A percentile compares a stretch with the other conserved stretches of the same genome.
These are phyloP conservation scores for Melieria omissa DNA, from an alignment of 2,888 invertebrate species.

Conservation along the genomic window DNA sequence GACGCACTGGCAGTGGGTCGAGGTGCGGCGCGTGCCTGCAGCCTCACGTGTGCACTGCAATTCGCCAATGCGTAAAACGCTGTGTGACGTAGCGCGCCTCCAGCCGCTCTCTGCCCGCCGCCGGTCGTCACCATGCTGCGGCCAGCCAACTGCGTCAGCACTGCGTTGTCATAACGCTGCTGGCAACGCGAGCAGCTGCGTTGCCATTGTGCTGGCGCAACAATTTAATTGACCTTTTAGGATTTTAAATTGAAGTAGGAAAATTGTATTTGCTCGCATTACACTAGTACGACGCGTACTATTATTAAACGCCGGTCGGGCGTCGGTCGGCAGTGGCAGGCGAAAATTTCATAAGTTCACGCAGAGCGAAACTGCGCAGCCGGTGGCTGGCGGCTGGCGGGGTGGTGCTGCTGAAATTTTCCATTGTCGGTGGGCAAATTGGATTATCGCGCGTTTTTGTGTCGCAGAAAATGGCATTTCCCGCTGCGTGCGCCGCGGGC, in stretches of 20 bases:
- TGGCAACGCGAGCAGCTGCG: not conserved
- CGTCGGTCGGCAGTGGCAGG: not conserved
- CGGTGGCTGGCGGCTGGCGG: not conserved
- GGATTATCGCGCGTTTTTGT: not conserved
- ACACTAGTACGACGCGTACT: not conserved
- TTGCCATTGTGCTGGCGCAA: not conserved
- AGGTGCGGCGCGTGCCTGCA: too few species aligned
- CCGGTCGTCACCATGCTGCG: too few species aligned
- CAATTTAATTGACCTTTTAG: constrained; percentile 18
- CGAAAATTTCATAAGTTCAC: not conserved
- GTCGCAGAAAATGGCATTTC: too few species aligned
- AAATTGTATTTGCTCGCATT: constrained; percentile 12
- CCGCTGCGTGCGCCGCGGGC: too few species aligned
- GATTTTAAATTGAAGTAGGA: constrained; percentile 18
- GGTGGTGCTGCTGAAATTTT: not conserved
- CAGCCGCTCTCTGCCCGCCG: too few species aligned
- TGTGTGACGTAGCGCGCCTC: too few species aligned
- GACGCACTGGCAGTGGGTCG: too few species aligned
- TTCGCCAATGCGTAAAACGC: not conserved
- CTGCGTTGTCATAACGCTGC: too few species aligned
- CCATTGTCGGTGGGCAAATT: not conserved
- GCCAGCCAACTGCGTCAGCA: not conserved
- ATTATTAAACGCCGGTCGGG: not conserved
- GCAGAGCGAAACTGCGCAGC: not conserved
- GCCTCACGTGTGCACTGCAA: too few species aligned